A percentile compares a stretch with the other conserved stretches of the same genome.
These are phyloP conservation scores for Bombus impatiens DNA, from an alignment of 1,140 invertebrate species.

Conservation along the genomic window DNA sequence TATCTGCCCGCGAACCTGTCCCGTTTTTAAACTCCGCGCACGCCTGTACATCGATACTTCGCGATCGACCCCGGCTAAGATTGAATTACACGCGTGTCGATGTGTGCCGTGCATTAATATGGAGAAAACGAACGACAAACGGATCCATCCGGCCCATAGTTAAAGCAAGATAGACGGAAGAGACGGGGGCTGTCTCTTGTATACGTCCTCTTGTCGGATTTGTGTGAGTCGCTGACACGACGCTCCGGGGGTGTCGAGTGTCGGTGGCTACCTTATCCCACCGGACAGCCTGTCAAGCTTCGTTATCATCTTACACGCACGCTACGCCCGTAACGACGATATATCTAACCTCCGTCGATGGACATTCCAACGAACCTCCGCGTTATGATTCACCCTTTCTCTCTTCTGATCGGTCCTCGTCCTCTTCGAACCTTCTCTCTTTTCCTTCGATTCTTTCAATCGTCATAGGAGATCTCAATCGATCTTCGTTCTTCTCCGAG, in stretches of 20 bases:
- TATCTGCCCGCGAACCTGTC: constrained; percentile 63
- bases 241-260: constrained; percentile 74
- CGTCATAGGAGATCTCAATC: neutral
- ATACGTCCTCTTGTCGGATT: constrained; percentile 5
- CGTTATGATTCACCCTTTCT: constrained; percentile 48
- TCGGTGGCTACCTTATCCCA: constrained; percentile 78
- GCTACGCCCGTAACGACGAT: constrained; percentile 64
- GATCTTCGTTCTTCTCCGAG: neutral
- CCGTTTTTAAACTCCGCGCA: constrained; percentile 65
- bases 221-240: constrained; percentile 65
- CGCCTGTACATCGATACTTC: constrained; percentile 69
- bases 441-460: neutral
- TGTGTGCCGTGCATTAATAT: constrained; percentile 69
- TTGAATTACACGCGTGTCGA: constrained; percentile 59
- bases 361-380: constrained; percentile 64
- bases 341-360: constrained; percentile 53
- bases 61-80: constrained; percentile 61
- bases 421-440: neutral
- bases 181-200: constrained; percentile 19
- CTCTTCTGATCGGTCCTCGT: neutral
- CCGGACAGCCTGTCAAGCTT: constrained; percentile 79
- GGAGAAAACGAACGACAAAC: constrained; percentile 59
- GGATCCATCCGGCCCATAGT: constrained; percentile 31
- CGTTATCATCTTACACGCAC: constrained; percentile 79
- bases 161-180: constrained; percentile 46